Conservation (phyloP, 2,113 vertebrate genomes). For the Beaufortia kweichowensis region DNA sequence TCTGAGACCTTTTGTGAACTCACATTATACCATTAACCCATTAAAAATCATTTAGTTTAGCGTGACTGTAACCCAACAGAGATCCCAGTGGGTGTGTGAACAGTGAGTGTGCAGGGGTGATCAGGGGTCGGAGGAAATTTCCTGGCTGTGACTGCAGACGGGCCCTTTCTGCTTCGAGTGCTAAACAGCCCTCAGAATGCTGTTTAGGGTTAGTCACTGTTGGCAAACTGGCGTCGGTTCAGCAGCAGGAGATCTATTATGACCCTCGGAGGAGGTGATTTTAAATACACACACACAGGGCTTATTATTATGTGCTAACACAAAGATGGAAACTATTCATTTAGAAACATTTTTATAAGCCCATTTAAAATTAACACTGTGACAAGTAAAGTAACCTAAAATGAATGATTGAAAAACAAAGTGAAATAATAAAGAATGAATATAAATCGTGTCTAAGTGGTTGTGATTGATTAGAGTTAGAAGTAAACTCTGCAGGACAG, state of each 20-base stretch:
- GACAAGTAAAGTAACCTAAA: no score
- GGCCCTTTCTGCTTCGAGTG: constrained; percentile 50
- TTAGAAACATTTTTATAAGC: no score
- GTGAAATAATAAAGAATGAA: no score
- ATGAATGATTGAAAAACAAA: no score
- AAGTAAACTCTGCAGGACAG: no score
- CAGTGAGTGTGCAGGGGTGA: constrained; percentile 52
- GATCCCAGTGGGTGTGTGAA: constrained; percentile 28
- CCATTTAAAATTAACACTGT: no score
- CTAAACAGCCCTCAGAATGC: constrained; percentile 46
- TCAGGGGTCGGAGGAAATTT: constrained; percentile 67
- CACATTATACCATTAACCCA: constrained; percentile 17
- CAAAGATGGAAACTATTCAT: background rate
- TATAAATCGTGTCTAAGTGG: no score
- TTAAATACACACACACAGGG: background rate
- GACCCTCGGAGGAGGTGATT: background rate
- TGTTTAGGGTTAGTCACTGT: constrained; percentile 60
- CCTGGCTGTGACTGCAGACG: constrained; percentile 57
- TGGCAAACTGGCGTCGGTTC: constrained; percentile 55
- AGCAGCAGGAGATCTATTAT: constrained; percentile 56
- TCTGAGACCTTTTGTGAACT: constrained; percentile 29
- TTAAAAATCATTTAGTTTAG: constrained; percentile 31
- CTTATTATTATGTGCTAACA: background rate
- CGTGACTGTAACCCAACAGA: background rate
- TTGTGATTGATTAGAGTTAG: no score